phyloP scores from a whole-genome alignment of 1,140 invertebrate genomes.

The Apis laboriosa region DNA sequence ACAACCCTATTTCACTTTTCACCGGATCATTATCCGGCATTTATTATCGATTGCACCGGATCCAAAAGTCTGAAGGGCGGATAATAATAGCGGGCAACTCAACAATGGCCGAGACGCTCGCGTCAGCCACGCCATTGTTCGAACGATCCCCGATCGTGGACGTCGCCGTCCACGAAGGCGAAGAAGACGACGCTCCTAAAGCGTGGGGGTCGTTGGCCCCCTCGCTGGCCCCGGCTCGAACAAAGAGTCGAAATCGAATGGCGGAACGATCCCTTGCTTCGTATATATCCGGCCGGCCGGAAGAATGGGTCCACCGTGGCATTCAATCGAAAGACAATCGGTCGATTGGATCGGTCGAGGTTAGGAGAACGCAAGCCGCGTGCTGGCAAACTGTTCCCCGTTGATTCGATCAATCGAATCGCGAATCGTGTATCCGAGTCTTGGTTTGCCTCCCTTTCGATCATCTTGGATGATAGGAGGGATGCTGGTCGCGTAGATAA shows the following conservation, averaged over 20 bases:
- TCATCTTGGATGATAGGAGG: background rate
- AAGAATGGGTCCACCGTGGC: constrained; percentile 29
- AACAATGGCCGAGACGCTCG: constrained; percentile 38
- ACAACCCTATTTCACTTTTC: background rate
- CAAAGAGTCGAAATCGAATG: constrained; percentile 57
- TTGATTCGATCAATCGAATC: constrained; percentile 53
- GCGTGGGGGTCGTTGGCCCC: constrained; percentile 17
- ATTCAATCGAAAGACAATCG: constrained; percentile 65
- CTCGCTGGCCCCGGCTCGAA: constrained; percentile 19
- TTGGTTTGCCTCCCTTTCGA: background rate
- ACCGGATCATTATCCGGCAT: background rate
- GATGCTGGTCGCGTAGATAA: background rate
- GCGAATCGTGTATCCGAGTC: constrained; percentile 21
- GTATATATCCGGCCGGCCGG: constrained; percentile 32
- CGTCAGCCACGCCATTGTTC: constrained; percentile 51
- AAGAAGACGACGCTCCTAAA: background rate
- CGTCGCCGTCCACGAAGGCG: background rate
- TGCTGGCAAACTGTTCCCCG: constrained; percentile 16
- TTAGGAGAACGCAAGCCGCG: constrained; percentile 53
- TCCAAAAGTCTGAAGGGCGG: constrained; percentile 10
- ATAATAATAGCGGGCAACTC: constrained; percentile 37
- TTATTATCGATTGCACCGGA: constrained; percentile 16
- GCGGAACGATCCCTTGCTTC: constrained; percentile 52
- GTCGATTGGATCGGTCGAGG: constrained; percentile 56
- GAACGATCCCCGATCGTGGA: constrained; percentile 41